phyloP scores from a whole-genome alignment of 2,888 invertebrate genomes.

The Apotomis capreana region DNA sequence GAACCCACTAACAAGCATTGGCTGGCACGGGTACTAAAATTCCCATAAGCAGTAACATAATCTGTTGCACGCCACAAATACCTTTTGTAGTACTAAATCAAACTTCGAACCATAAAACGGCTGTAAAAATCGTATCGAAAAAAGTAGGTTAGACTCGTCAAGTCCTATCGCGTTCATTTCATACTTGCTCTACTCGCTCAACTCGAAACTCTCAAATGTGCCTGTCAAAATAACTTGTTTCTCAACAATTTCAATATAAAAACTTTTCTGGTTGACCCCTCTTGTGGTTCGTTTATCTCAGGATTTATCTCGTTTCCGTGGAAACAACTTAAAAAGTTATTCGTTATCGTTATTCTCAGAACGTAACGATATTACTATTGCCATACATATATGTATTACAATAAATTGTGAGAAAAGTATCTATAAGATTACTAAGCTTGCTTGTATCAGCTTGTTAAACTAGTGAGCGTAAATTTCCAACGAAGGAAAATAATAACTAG shows the following conservation, averaged over 20 bases:
- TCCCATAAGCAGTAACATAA: slow-evolving; percentile 63
- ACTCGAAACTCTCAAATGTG: slow-evolving; percentile 7
- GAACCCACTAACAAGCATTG: slow-evolving; percentile 60
- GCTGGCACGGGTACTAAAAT: slow-evolving; percentile 66
- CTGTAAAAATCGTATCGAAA: slow-evolving; percentile 63
- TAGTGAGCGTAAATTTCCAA: too few relatives aligned
- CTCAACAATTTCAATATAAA: slow-evolving; percentile 48
- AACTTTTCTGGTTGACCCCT: slow-evolving; percentile 63
- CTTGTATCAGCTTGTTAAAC: too few relatives aligned
- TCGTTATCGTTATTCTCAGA: slow-evolving; percentile 70
- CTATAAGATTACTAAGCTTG: background rate
- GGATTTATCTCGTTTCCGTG: slow-evolving; percentile 75
- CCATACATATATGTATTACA: slow-evolving; percentile 14
- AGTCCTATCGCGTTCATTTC: slow-evolving; percentile 25
- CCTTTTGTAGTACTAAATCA: slow-evolving; percentile 67
- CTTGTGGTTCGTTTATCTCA: slow-evolving; percentile 64
- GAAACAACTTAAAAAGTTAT: slow-evolving; percentile 65
- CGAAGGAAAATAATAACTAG: too few relatives aligned
- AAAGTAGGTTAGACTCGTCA: slow-evolving; percentile 47
- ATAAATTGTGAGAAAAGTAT: background rate
- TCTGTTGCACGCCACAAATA: slow-evolving; percentile 66
- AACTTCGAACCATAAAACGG: slow-evolving; percentile 58
- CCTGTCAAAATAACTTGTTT: slow-evolving; percentile 40
- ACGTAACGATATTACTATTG: slow-evolving; percentile 52
- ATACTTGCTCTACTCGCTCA: slow-evolving; percentile 16